Evolutionary conservation across 2,797 vertebrate species (phyloP), one percentile per base, ranked within the genome.

Genomic region (Anguilla marmorata): DNA sequence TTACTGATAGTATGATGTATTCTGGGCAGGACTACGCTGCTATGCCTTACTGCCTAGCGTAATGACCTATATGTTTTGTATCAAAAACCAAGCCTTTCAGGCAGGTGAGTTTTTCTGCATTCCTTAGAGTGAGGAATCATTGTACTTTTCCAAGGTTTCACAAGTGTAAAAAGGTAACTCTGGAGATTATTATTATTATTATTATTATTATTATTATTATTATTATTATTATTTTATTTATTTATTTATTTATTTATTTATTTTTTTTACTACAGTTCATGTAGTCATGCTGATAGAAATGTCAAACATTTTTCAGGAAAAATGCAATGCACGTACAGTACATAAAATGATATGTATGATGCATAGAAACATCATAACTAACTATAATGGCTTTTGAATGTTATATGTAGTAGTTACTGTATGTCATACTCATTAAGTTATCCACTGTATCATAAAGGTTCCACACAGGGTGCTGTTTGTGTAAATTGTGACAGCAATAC

Each of bases 381-480:
- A 72, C n/a, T 72, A 72, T 9, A 72, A 30, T 72, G 66, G 66
- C 66, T 72, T 30, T 72, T 72, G n/a, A 72, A 72, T 72, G 24
- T 27, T 72, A 3, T 72, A 72, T 27, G 24, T 72, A 72, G 27
- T 74, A 37, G 9, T 74, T 52, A 45, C 41, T 45, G 41, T 27
- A 30, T 72, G 66, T 72, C 66, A 37, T 33, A 7, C 69, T 72
- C 66, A 72, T 72, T 0, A 72, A 30, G n/a, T 3, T 74, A 8
- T 74, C 30, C 2, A 33, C 30, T 33, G 30, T 74, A 74, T 74
- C 30, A 74, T 37, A 12, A 74, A 74, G 69, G 27, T 74, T 24
- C 9, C 19, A 33, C 12, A 74, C 50, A 74, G 69, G 69, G 69
- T 74, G 12, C 27, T 33, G 69, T 74, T 74, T 74, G 69, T 74